A percentile compares a stretch with the other conserved stretches of the same genome.
Evolutionary conservation across 2,113 vertebrate species (phyloP).

Genomic region (Pollimyrus isidori): DNA sequence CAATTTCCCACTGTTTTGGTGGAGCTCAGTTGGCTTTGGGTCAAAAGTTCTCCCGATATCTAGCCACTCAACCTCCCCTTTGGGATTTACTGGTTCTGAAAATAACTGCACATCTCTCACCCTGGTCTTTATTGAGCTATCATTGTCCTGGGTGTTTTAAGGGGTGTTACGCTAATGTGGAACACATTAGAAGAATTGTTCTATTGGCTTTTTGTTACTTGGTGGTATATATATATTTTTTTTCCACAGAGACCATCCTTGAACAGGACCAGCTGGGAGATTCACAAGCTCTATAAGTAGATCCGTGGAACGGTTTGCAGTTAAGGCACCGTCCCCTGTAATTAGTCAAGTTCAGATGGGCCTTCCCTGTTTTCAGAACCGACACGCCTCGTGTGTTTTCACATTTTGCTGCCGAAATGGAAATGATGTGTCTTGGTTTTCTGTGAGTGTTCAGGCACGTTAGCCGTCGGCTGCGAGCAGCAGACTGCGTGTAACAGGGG

Average conservation of each 20-base stretch:
- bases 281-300: slow-evolving; percentile 1
- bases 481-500: not conserved
- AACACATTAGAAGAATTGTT: not conserved
- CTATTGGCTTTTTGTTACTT: not conserved
- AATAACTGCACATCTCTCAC: not conserved
- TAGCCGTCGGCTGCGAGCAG: not conserved
- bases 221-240: not conserved
- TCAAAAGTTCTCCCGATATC: not conserved
- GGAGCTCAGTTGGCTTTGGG: not conserved
- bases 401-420: not conserved
- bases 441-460: not conserved
- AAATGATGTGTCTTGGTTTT: too few species aligned
- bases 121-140: not conserved
- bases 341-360: slow-evolving; percentile 1
- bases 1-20: not conserved
- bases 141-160: slow-evolving; percentile 2
- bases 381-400: not conserved
- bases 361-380: not conserved
- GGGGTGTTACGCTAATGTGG: not conserved
- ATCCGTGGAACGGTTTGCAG: not conserved
- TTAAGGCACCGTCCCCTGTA: not conserved
- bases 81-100: not conserved
- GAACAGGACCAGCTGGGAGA: not conserved
- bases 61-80: not conserved
- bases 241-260: not conserved